These are phyloP conservation scores for Eublepharis macularius DNA, from an alignment of 2,113 vertebrate genomes.

Conservation along the genomic window DNA sequence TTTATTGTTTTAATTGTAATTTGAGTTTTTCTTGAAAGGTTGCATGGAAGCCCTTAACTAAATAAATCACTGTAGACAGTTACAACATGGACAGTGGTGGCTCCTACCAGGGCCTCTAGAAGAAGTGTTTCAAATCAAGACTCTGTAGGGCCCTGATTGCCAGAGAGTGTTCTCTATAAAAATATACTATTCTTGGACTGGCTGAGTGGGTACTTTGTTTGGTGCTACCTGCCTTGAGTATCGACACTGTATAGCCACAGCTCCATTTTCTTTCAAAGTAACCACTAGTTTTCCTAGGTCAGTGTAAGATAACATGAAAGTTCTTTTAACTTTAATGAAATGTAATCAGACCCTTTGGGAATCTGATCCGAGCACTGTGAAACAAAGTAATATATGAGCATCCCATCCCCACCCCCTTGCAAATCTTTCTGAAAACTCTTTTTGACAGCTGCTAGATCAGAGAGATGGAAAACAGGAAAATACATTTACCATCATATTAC, in stretches of 20 bases:
- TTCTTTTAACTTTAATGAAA: slow-evolving; percentile 1
- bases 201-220: background rate
- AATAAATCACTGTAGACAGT: background rate
- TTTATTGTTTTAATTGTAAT: no score
- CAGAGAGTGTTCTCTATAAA: background rate
- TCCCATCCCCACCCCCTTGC: background rate
- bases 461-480: slow-evolving; percentile 22
- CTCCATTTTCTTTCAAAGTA: background rate
- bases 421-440: slow-evolving; percentile 10
- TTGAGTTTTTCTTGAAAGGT: no score
- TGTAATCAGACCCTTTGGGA: background rate
- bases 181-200: background rate
- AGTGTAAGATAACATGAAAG: background rate
- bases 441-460: slow-evolving; percentile 12
- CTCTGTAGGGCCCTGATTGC: background rate
- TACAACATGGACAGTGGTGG: background rate
- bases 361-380: background rate
- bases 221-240: no score
- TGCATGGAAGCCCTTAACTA: no score
- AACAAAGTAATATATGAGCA: background rate
- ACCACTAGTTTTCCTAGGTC: background rate
- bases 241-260: background rate
- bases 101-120: background rate
- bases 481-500: slow-evolving; percentile 1
- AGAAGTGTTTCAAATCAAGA: background rate